phyloP scores from a whole-genome alignment of 2,888 invertebrate genomes.

The Ornithoptera priamus region DNA sequence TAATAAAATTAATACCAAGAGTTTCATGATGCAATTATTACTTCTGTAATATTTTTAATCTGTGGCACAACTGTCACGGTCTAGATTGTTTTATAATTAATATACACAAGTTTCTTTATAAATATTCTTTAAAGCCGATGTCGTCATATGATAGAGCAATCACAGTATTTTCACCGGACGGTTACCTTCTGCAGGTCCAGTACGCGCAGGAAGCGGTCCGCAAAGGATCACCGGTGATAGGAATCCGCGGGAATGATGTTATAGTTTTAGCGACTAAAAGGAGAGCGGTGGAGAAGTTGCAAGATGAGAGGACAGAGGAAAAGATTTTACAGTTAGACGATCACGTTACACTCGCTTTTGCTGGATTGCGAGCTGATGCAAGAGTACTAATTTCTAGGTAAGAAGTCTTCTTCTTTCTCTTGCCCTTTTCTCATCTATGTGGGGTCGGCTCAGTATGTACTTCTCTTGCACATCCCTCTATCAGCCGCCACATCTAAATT shows the following conservation, averaged over 20 bases:
- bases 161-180: slow-evolving; percentile 99
- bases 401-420: not conserved
- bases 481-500: too few relatives aligned
- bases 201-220: slow-evolving; percentile 99
- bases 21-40: too few relatives aligned
- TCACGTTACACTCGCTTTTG: slow-evolving; percentile 98
- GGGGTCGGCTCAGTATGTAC: too few relatives aligned
- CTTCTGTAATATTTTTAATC: not conserved
- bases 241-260: slow-evolving; percentile 91
- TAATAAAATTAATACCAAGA: too few relatives aligned
- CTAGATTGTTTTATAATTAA: not conserved
- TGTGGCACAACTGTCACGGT: not conserved
- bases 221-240: slow-evolving; percentile 91
- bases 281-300: slow-evolving; percentile 95
- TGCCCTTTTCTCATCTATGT: too few relatives aligned
- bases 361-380: slow-evolving; percentile 97
- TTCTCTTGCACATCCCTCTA: too few relatives aligned
- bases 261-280: slow-evolving; percentile 98
- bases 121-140: slow-evolving; percentile 41
- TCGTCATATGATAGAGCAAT: slow-evolving; percentile 96
- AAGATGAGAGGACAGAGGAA: slow-evolving; percentile 96
- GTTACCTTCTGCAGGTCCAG: slow-evolving; percentile 95
- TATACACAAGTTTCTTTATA: not conserved
- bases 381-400: slow-evolving; percentile 90
- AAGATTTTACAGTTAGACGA: slow-evolving; percentile 97